phyloP scores from a whole-genome alignment of 2,113 vertebrate species.

The Hyperoodon ampullatus region DNA sequence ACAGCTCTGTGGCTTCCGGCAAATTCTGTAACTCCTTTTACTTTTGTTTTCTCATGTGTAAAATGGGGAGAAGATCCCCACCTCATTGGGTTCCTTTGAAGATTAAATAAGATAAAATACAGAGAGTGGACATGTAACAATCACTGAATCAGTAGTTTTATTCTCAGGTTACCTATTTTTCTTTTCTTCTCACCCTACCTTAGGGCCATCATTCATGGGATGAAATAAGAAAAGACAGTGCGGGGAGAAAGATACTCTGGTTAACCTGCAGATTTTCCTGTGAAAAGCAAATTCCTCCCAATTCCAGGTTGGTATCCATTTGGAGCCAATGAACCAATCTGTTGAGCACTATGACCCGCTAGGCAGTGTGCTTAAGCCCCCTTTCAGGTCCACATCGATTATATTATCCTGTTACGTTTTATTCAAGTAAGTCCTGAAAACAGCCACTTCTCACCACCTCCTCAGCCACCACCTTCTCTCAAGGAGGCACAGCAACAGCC shows the following conservation, averaged over 20 bases:
- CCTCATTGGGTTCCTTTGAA: background rate
- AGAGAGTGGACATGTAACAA: accelerated
- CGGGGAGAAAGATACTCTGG: background rate
- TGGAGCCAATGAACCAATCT: background rate
- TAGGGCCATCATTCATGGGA: background rate
- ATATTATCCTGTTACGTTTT: background rate
- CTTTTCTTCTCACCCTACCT: background rate
- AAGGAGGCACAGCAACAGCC: accelerated
- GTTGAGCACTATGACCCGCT: background rate
- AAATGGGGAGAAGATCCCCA: background rate
- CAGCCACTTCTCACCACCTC: background rate
- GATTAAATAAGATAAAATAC: background rate
- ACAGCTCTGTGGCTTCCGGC: background rate
- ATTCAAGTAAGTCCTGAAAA: background rate
- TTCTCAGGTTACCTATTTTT: background rate
- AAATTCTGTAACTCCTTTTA: background rate
- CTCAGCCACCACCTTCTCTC: background rate
- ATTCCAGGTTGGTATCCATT: background rate
- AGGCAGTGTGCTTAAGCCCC: accelerated
- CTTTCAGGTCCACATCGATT: background rate
- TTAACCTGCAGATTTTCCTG: background rate
- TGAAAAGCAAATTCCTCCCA: background rate
- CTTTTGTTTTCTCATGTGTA: background rate
- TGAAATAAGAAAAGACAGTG: background rate
- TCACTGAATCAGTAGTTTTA: background rate